phyloP scores from a whole-genome alignment of 2,888 invertebrate species.

The Tipula lateralis region DNA sequence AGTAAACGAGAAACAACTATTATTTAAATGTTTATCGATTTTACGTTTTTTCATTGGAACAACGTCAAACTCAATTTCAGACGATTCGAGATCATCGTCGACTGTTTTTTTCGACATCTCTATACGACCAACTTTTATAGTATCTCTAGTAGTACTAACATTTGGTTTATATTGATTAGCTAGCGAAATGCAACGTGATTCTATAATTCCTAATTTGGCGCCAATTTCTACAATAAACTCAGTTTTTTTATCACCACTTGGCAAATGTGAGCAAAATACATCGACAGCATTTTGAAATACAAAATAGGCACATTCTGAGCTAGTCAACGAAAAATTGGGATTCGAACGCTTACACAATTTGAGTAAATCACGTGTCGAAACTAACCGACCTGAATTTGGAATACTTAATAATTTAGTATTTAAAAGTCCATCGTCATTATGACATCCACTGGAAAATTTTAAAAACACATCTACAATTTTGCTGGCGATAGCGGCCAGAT shows the following conservation, averaged over 20 bases:
- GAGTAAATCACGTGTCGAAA: conserved; percentile 81
- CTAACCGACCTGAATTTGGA: conserved; percentile 55
- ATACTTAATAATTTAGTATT: conserved; percentile 33
- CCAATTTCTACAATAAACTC: conserved; percentile 70
- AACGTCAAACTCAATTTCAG: neutral
- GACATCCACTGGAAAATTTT: conserved; percentile 69
- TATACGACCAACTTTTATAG: conserved; percentile 69
- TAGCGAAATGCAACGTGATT: conserved; percentile 76
- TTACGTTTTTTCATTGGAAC: conserved; percentile 29
- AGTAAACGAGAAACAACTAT: conserved; percentile 73
- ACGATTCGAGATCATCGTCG: neutral
- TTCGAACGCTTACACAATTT: conserved; percentile 84
- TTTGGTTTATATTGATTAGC: conserved; percentile 73
- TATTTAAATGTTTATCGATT: conserved; percentile 36
- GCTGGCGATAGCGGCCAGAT: conserved; percentile 64
- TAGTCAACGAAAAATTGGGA: conserved; percentile 67
- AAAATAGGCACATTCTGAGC: conserved; percentile 50
- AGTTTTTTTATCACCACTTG: conserved; percentile 60
- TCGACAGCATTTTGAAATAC: conserved; percentile 83
- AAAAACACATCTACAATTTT: conserved; percentile 79
- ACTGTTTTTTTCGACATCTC: conserved; percentile 44
- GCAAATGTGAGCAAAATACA: conserved; percentile 78
- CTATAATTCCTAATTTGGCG: conserved; percentile 73
- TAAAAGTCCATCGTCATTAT: conserved; percentile 45
- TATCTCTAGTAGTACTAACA: conserved; percentile 55